Base-by-base conservation (phyloP, 2,113 vertebrate genomes). In the Leptocoma aspasia region DNA sequence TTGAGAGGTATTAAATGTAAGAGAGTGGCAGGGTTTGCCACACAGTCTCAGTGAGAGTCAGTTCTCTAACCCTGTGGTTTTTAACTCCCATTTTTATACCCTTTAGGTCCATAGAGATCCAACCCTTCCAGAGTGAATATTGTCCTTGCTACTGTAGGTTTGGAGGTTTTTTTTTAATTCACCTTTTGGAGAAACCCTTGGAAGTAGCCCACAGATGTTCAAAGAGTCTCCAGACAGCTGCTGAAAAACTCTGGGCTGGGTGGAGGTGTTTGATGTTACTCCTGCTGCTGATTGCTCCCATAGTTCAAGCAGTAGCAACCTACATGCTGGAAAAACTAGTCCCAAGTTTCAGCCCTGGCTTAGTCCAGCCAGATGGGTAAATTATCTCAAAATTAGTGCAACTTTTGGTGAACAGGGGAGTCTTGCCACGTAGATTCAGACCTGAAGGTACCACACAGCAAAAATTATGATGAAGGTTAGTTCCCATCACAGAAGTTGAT, bases 151-250 rank as follows among this genome's bases (percentile, higher is more conserved):
- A 1, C 31, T 60, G 35, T 13, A 45, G 23, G 12, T 37, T 54
- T 77, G 41, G 28, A 6, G 7, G 0, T 0, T 5, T 35, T n/a
- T 69, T 53, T 39, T 39, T 39, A 39, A 52, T 41, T 68, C 31
- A 10, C 13, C 45, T 77, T 73, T 73, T 59, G 9, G 42, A 54
- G 31, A 69, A 88, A 83, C 9, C 24, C n/a, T 53, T 77, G 37
- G 8, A 77, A 77, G 50, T 14, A 66, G 31, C 39, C n/a, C 73
- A 79, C 15, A 49, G 70, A 17, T 82, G 35, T 28, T n/a, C 17
- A 44, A 14, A 22, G 20, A 18, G 7, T 79, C n/a, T 47, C 37
- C 35, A 64, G 22, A 13, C 0, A 0, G 41, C 45, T 47, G n/a
- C 70, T 89, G 44, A 86, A 56, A 61, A 87, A 17, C 27, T 44